Evolutionary conservation across 2,113 vertebrate genomes (phyloP).

Genomic region (Hippocampus abdominalis): DNA sequence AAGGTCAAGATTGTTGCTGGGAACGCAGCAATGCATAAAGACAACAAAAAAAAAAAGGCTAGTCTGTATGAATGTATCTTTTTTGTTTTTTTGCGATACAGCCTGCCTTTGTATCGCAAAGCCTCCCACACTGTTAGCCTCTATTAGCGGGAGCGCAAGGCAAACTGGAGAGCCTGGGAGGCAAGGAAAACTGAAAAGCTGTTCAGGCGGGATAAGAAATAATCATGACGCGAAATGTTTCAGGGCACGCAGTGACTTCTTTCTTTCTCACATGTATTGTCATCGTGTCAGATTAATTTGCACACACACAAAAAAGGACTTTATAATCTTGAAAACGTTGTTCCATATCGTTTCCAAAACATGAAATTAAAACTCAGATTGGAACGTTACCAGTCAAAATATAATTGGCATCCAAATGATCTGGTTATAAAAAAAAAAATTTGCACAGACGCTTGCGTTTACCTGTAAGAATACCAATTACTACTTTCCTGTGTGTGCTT

Average conservation of each 20-base stretch:
- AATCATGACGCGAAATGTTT: not conserved
- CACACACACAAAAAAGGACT: not conserved
- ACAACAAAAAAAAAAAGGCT: not conserved
- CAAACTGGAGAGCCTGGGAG: not conserved
- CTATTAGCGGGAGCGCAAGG: not conserved
- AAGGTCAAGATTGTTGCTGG: not conserved
- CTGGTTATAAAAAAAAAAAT: not conserved
- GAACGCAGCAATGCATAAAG: not conserved
- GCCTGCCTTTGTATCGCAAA: not conserved
- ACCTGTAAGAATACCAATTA: not conserved
- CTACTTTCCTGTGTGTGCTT: not conserved
- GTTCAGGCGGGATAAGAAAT: not conserved
- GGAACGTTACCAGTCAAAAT: too few relatives aligned
- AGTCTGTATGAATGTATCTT: not conserved
- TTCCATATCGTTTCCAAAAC: not conserved
- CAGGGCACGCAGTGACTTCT: not conserved
- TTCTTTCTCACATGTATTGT: constrained; percentile 1
- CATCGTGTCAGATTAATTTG: too few relatives aligned
- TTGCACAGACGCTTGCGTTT: too few relatives aligned
- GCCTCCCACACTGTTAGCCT: not conserved
- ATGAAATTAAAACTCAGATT: too few relatives aligned
- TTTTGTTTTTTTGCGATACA: not conserved
- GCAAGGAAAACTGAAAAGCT: not conserved
- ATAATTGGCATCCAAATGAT: not conserved
- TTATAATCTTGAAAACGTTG: not conserved